Evolutionary conservation across 2,797 vertebrate genomes (phyloP).

Genomic region (Pseudocheirus occidentalis): DNA sequence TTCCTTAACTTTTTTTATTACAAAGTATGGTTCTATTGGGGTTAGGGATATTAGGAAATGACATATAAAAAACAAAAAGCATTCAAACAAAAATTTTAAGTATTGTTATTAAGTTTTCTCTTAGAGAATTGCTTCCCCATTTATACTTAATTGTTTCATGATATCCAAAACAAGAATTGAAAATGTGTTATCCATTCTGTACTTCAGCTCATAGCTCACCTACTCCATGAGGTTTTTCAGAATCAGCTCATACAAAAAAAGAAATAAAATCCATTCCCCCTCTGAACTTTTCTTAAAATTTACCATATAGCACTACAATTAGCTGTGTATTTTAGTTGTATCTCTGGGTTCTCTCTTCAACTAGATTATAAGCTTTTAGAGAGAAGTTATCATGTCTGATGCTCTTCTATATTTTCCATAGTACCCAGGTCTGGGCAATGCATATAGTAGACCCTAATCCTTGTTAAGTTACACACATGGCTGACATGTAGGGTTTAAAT

Average conservation of each 20-base stretch:
- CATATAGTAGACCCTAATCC: not conserved
- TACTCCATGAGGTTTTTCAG: conserved; percentile 22
- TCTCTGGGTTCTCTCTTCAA: conserved; percentile 2
- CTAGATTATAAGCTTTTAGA: not conserved
- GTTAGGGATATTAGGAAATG: not conserved
- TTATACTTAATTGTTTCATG: not conserved
- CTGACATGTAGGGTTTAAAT: not conserved
- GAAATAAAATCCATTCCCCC: conserved; percentile 24
- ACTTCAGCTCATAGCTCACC: not conserved
- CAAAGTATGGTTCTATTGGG: not conserved
- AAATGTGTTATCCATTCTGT: conserved; percentile 7
- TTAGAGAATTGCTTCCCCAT: not conserved
- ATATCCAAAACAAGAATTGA: not conserved
- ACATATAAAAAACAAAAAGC: not conserved
- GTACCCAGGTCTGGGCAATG: not conserved
- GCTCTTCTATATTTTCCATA: not conserved
- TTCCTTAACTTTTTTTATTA: not conserved
- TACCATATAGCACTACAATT: not conserved
- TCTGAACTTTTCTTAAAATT: not conserved
- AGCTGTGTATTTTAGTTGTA: conserved; percentile 16
- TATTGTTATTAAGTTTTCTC: not conserved
- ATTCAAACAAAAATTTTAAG: not conserved
- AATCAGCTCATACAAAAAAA: not conserved
- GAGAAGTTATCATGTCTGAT: not conserved
- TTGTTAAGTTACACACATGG: not conserved